Evolutionary conservation across 2,113 vertebrate genomes (phyloP).

Genomic region (Myocastor coypus): DNA sequence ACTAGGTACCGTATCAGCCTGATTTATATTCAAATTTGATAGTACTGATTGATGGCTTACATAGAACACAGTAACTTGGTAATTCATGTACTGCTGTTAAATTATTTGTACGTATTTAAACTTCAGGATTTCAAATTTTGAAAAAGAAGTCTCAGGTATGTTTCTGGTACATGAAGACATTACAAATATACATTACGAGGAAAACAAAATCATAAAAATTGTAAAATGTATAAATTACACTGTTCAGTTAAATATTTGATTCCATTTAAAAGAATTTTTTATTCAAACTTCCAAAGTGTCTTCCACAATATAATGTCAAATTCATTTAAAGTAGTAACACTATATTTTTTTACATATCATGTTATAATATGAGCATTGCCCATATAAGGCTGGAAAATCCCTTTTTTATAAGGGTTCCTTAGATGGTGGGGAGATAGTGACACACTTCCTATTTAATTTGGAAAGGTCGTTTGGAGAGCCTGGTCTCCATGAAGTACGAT

Average conservation of each 20-base stretch:
- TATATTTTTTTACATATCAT: background rate
- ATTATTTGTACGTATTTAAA: background rate
- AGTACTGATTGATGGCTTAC: background rate
- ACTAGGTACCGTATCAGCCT: background rate
- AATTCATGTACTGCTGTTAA: background rate
- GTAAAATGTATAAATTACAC: constrained; percentile 40
- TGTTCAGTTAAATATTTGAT: constrained; percentile 30
- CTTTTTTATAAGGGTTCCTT: background rate
- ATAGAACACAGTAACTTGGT: background rate
- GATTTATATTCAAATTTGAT: background rate
- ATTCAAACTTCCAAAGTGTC: background rate
- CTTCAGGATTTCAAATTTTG: constrained; percentile 21
- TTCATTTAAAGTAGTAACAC: background rate
- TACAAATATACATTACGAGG: constrained; percentile 1
- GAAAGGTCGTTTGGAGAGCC: background rate
- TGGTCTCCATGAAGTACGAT: background rate
- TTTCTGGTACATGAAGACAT: background rate
- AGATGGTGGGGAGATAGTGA: background rate
- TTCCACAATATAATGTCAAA: too few relatives aligned
- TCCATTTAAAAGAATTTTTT: constrained; percentile 29
- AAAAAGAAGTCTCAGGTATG: constrained; percentile 28
- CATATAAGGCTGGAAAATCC: background rate
- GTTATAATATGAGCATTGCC: background rate
- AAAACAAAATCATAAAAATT: constrained; percentile 41
- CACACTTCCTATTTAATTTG: background rate